phyloP scores from a whole-genome alignment of 2,113 vertebrate genomes.

The Cyphomyrus discorhynchus region DNA sequence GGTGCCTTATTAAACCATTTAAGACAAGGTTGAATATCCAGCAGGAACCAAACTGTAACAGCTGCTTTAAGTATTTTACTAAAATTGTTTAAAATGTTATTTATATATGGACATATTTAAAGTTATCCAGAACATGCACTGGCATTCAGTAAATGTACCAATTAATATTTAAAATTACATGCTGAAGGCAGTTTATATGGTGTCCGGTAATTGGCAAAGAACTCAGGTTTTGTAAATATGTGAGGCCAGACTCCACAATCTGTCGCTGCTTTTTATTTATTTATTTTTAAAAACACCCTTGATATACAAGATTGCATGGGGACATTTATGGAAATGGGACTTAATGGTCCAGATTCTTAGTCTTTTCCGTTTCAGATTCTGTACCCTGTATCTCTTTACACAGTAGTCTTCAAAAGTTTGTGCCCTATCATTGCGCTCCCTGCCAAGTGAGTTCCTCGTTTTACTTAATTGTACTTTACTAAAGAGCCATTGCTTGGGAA shows the following conservation, averaged over 20 bases:
- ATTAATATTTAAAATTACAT: neutral
- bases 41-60: neutral
- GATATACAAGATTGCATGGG: neutral
- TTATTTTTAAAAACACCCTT: neutral
- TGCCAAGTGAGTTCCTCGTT: neutral
- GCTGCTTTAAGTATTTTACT: neutral
- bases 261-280: neutral
- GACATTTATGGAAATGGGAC: neutral
- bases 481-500: neutral
- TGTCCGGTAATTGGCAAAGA: neutral
- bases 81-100: neutral
- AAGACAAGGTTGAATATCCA: neutral
- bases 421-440: neutral
- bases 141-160: neutral
- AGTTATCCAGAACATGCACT: neutral
- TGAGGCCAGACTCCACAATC: neutral
- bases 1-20: neutral
- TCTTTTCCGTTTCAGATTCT: neutral
- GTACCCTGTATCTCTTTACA: neutral
- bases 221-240: slow-evolving; percentile 3
- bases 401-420: neutral
- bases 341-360: neutral
- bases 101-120: neutral
- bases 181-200: neutral
- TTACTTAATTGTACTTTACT: neutral